Evolutionary conservation across 2,113 vertebrate species (phyloP).

Genomic region (Panthera tigris): DNA sequence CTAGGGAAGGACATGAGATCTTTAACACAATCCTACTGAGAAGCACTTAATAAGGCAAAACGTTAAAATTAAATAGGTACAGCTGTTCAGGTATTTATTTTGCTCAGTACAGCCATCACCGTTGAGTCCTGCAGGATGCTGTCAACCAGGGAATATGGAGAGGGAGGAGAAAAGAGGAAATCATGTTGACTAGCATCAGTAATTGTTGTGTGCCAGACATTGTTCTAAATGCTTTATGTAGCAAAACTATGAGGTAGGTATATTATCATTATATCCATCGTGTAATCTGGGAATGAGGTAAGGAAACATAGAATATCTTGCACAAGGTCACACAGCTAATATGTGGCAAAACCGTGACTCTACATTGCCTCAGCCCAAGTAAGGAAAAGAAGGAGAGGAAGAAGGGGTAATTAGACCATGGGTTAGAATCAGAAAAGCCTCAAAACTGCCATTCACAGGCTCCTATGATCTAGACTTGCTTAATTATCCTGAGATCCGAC

Average conservation of each 20-base stretch:
- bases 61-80: neutral
- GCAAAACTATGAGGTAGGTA: accelerated
- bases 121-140: neutral
- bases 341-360: neutral
- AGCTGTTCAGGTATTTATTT: neutral
- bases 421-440: neutral
- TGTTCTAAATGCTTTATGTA: neutral
- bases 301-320: neutral
- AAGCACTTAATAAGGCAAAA: neutral
- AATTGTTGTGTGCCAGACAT: neutral
- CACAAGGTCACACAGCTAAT: neutral
- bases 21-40: neutral
- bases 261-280: accelerated
- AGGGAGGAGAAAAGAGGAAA: neutral
- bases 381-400: neutral
- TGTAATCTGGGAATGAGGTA: neutral
- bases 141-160: neutral
- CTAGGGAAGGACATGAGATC: neutral
- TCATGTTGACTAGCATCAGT: accelerated
- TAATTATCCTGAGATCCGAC: neutral
- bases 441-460: neutral
- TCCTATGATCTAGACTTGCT: neutral
- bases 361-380: too few relatives aligned
- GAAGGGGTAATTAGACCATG: neutral
- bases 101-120: neutral